A percentile compares a stretch with the other conserved stretches of the same genome.
These are phyloP conservation scores for Bedellia somnulentella DNA, from an alignment of 2,888 invertebrate species.

Conservation along the genomic window DNA sequence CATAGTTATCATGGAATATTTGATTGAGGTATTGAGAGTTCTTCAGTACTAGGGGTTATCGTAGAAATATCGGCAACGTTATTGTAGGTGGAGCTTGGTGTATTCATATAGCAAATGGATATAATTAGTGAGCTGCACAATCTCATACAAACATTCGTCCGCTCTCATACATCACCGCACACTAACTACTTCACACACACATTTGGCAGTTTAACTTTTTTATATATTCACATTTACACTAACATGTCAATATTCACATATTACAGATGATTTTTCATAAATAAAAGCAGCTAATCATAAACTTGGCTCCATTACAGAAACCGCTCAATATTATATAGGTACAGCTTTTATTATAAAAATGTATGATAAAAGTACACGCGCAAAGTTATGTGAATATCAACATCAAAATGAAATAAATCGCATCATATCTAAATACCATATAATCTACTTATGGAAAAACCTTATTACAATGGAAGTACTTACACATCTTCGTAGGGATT, in stretches of 20 bases:
- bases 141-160: conserved; percentile 12
- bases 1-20: too few species aligned
- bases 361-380: too few species aligned
- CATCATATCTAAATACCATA: conserved; percentile 43
- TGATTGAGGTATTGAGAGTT: too few species aligned
- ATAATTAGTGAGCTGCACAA: too few species aligned
- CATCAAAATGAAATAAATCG: conserved; percentile 29
- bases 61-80: conserved; percentile 31
- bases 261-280: too few species aligned
- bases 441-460: conserved; percentile 47
- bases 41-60: too few species aligned
- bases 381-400: conserved; percentile 49
- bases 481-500: conserved; percentile 38
- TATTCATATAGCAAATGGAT: conserved; percentile 43
- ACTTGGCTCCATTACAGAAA: too few species aligned
- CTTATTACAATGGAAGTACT: conserved; percentile 59
- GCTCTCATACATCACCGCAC: conserved; percentile 13
- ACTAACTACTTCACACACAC: conserved; percentile 18
- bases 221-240: conserved; percentile 21
- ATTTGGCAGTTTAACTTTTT: conserved; percentile 56
- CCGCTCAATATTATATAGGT: too few species aligned
- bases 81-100: conserved; percentile 48
- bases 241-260: conserved; percentile 42
- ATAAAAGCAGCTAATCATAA: too few species aligned
- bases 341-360: too few species aligned